Base-by-base conservation (phyloP, 2,888 invertebrate genomes). In the Drosophila mettleri region DNA sequence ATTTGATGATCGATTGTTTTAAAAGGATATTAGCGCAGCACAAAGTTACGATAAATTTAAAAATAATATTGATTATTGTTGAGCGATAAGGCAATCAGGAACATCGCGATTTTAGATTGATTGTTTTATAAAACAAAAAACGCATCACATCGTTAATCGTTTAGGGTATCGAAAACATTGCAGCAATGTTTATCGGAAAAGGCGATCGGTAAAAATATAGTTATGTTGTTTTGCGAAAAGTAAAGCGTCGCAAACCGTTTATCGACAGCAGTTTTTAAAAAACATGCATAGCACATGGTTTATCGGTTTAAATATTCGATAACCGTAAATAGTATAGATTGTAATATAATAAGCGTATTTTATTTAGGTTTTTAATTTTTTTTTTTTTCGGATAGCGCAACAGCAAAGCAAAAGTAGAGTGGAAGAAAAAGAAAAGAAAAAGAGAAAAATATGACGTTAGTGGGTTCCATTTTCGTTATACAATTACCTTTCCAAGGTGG, bases 401-500 rank as follows among this genome's bases (percentile, higher is more conserved):
- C 61, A 73, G 59, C 55, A 64, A 67, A 74, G 51, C 33, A 60
- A 69, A 46, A 39, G 45, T 66, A 70, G 59, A 77, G 80, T 73
- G 72, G 81, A 69, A 78, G 49, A 80, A 80, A 82, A 83, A 75
- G 72, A 83, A 77, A 83, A 76, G 67, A 67, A 70, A 78, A 61
- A 62, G 31, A 46, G 78, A 80, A 70, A 77, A 74, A 71, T 66
- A 66, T 68, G 54, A 58, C 52, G 57, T 91, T 90, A 90, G 86
- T 89, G 74, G 71, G 76, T 83, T 80, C 72, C 59, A 72, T 64
- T 36, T 49, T 67, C 33, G 74, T 80, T 73, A 69, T 73, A 67
- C 61, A 90, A 85, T 92, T 92, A 94, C 94, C 95, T 94, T 91
- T 96, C 96, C 82, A 98, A 94, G 58, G 95, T 95, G 36, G 98